Conservation (phyloP, 2,888 invertebrate genomes). For the Gastracanthus pulcherrimus region DNA sequence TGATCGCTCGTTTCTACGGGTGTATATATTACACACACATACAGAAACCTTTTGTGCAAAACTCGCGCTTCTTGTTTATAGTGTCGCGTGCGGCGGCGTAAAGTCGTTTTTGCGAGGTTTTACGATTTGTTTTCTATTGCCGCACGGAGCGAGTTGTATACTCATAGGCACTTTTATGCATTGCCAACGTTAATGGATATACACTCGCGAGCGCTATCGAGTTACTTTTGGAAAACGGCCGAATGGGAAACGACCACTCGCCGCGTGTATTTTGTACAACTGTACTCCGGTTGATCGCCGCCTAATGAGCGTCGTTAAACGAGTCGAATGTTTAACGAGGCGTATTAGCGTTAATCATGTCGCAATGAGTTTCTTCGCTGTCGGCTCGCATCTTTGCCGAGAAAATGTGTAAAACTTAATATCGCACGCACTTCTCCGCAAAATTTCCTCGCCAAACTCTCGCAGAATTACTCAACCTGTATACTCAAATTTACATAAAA, state of each 20-base stretch:
- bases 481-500: not conserved
- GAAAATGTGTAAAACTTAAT: constrained; percentile 36
- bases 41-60: not conserved
- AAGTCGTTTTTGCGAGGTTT: constrained; percentile 27
- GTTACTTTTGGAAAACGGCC: constrained; percentile 12
- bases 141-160: not conserved
- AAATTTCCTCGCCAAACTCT: not conserved
- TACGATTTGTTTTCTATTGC: constrained; percentile 42
- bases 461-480: not conserved
- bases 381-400: not conserved
- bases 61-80: constrained; percentile 9
- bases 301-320: constrained; percentile 22
- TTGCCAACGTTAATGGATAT: not conserved
- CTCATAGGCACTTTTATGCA: not conserved
- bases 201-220: not conserved
- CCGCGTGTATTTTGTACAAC: too few species aligned
- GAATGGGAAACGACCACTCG: too few species aligned
- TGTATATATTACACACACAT: not conserved
- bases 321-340: constrained; percentile 1
- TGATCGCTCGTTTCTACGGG: too few species aligned
- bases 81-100: constrained; percentile 32
- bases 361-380: not conserved
- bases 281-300: too few species aligned
- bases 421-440: constrained; percentile 37
- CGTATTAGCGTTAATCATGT: constrained; percentile 11